Evolutionary conservation across 2,888 invertebrate species (phyloP), one percentile per base, ranked within the genome.

Genomic region (Noctua fimbriata): DNA sequence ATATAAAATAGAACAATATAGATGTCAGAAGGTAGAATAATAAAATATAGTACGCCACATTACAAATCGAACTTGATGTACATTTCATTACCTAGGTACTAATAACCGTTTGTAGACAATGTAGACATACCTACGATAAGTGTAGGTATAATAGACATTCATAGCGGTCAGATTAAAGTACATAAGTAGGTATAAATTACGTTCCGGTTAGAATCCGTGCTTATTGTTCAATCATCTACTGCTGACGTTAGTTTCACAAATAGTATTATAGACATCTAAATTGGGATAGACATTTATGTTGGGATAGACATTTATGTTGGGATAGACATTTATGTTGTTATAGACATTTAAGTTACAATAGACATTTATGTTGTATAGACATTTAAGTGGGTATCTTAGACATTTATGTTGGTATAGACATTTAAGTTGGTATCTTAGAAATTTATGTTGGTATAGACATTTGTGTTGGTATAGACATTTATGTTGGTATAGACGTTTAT

Each of bases 171-270:
- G 16, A 10, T 18, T 41, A 65, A 65, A 66, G 12, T 44, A 28
- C 16, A 10, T 36, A n/a, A n/a, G 7, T 32, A 36, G n/a, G n/a
- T 28, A 21, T 65, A 32, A 36, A 28, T 32, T 65, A 65, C 14
- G 41, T 44, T 77, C 63, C 52, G 71, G 52, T 58, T 47, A 80
- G 47, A 77, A 36, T 79, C 36, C 36, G 49, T 70, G 66, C 47
- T 55, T 72, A 69, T 69, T 77, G 36, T 32, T 18, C 49, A 69
- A 73, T 65, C 32, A 73, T 28, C 41, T 70, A 52, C 36, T 71
- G 24, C 28, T 66, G 58, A 49, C 41, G 44, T 66, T 49, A 28
- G 12, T 81, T n/a, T 52, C 47, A 52, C 44, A 65, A 32, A 55
- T 47, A 71, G 24, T 41, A 80, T 28, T 66, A 66, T 16, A 36